Conservation (phyloP, 2,888 invertebrate genomes). For the Caenorhabditis wallacei region DNA sequence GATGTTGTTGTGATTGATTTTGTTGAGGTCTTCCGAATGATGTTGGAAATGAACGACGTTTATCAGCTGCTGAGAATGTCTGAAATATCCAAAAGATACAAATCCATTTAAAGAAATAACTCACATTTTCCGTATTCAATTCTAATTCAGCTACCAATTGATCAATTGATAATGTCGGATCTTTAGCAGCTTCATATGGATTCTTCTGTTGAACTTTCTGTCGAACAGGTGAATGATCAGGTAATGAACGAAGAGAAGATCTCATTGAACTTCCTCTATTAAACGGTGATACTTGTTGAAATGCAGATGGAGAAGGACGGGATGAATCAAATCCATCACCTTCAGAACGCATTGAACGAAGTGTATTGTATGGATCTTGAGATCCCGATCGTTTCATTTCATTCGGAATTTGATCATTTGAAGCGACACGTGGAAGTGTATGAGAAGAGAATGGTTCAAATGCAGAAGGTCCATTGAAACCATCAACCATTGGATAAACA, state of each 20-base stretch:
- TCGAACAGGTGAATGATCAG: conserved; percentile 68
- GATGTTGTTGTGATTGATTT: conserved; percentile 44
- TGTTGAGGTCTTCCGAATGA: conserved; percentile 45
- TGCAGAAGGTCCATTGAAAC: conserved; percentile 48
- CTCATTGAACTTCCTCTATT: conserved; percentile 61
- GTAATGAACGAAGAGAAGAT: conserved; percentile 67
- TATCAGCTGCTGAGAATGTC: conserved; percentile 65
- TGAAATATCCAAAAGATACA: no score
- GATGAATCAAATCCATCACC: conserved; percentile 54
- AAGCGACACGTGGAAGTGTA: conserved; percentile 59
- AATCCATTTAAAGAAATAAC: no score
- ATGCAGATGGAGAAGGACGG: conserved; percentile 74
- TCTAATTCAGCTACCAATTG: conserved; percentile 82
- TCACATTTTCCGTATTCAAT: conserved; percentile 76
- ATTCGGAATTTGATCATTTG: conserved; percentile 56
- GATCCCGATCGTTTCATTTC: conserved; percentile 60
- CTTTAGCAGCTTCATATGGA: conserved; percentile 50
- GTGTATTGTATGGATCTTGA: conserved; percentile 78
- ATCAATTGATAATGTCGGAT: conserved; percentile 80
- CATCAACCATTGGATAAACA: conserved; percentile 69
- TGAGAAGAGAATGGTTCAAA: conserved; percentile 39
- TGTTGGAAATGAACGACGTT: conserved; percentile 76
- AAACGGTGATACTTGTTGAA: conserved; percentile 70
- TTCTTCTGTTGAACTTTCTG: conserved; percentile 13
- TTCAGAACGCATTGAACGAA: conserved; percentile 72